Evolutionary conservation across 2,797 vertebrate genomes (phyloP).

Genomic region (Acropternis orthonyx): DNA sequence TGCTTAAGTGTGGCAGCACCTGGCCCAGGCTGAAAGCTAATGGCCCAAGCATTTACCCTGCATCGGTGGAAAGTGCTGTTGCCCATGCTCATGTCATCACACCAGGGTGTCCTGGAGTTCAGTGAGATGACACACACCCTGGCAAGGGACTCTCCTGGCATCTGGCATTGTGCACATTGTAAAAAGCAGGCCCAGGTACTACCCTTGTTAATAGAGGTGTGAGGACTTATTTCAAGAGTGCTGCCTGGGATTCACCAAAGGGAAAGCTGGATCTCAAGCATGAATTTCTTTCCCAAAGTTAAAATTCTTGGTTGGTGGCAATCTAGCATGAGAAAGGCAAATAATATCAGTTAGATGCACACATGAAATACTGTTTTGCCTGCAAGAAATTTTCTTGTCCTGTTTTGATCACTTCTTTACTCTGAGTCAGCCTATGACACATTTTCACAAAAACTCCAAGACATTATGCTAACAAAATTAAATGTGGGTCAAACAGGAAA

Average conservation of each 20-base stretch:
- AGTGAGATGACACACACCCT: not conserved
- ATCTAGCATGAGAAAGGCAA: not conserved
- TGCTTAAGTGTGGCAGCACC: not conserved
- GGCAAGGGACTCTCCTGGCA: not conserved
- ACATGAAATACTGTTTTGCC: not conserved
- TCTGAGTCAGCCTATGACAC: conserved; percentile 41
- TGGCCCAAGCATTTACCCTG: not conserved
- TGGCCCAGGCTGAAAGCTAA: not conserved
- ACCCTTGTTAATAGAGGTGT: not conserved
- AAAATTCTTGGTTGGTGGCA: not conserved
- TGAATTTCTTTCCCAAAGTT: not conserved
- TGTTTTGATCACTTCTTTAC: not conserved
- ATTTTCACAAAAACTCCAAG: conserved; percentile 26
- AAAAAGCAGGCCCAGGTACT: not conserved
- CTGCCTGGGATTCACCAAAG: not conserved
- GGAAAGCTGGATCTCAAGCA: not conserved
- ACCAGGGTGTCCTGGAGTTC: not conserved
- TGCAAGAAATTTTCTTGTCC: not conserved
- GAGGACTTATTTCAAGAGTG: not conserved
- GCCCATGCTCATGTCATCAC: fast-evolving
- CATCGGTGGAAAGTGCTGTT: not conserved
- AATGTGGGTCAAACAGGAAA: conserved; percentile 39
- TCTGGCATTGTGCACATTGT: not conserved
- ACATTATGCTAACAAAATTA: not conserved
- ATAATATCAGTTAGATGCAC: not conserved